A percentile compares a stretch with the other conserved stretches of the same genome.
Conservation (phyloP, 35 echinoderm and acorn worm genomes). For the Ptychodera flava region DNA sequence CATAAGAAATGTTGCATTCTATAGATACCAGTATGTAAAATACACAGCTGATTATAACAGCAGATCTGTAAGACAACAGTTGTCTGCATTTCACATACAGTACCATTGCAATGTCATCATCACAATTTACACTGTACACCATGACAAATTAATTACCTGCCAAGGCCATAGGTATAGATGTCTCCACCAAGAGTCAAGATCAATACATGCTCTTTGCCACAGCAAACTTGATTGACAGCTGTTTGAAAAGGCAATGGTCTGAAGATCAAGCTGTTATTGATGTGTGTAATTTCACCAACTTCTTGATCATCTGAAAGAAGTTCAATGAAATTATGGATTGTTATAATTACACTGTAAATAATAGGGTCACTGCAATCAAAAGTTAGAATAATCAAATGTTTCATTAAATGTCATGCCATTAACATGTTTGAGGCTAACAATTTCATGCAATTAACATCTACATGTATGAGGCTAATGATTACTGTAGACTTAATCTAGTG, state of each 20-base stretch:
- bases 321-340: not conserved
- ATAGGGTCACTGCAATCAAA: not conserved
- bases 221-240: slow-evolving; percentile 10
- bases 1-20: no score
- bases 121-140: no score
- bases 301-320: slow-evolving; percentile 5
- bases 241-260: slow-evolving; percentile 8
- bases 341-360: not conserved
- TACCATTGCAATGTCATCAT: no score
- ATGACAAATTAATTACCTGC: no score
- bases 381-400: not conserved
- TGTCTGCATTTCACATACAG: no score
- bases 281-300: slow-evolving; percentile 3
- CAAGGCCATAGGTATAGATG: slow-evolving; percentile 44
- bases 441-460: not conserved
- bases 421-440: not conserved
- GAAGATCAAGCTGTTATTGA: not conserved
- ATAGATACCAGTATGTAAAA: no score
- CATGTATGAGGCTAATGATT: no score
- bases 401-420: not conserved
- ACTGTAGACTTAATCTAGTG: no score
- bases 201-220: slow-evolving; percentile 62
- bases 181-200: slow-evolving; percentile 22
- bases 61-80: no score
- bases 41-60: no score